These are phyloP conservation scores for Podotricha telesiphe DNA, from an alignment of 2,888 invertebrate genomes.

Conservation along the genomic window DNA sequence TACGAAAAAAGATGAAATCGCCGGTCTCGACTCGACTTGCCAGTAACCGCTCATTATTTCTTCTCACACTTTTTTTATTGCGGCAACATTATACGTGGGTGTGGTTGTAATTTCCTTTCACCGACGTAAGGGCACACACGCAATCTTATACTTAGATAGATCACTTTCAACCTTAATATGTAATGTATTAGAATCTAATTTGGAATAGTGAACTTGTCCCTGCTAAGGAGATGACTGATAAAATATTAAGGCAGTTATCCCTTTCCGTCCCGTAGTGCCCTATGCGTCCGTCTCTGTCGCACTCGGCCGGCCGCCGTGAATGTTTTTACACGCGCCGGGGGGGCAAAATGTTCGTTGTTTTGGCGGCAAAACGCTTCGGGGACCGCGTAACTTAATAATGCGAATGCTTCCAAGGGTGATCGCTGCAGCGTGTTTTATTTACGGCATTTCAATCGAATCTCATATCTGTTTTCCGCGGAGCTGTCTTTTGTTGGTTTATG, in stretches of 20 bases:
- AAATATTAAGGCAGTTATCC: conserved; percentile 80
- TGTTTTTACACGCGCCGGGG: conserved; percentile 83
- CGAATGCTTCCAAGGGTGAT: conserved; percentile 73
- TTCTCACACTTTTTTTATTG: conserved; percentile 83
- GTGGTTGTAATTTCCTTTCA: conserved; percentile 84
- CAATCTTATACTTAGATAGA: conserved; percentile 57
- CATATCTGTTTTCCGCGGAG: conserved; percentile 68
- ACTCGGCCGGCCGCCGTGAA: conserved; percentile 67
- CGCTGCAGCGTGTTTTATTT: conserved; percentile 81
- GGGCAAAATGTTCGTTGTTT: conserved; percentile 83
- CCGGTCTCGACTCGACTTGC: conserved; percentile 68
- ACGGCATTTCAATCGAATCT: conserved; percentile 79
- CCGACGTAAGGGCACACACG: conserved; percentile 84
- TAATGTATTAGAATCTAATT: conserved; percentile 45
- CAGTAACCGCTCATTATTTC: conserved; percentile 84
- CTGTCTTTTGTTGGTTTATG: conserved; percentile 51
- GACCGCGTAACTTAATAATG: conserved; percentile 82
- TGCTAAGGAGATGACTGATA: conserved; percentile 80
- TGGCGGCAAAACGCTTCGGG: conserved; percentile 84
- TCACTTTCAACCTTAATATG: conserved; percentile 52
- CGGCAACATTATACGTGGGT: conserved; percentile 84
- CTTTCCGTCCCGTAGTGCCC: conserved; percentile 66
- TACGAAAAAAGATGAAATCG: conserved; percentile 70
- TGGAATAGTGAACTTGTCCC: conserved; percentile 49
- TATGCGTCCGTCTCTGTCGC: conserved; percentile 71